Conservation (phyloP, 1,140 invertebrate genomes). For the Lasaia peninsularis region DNA sequence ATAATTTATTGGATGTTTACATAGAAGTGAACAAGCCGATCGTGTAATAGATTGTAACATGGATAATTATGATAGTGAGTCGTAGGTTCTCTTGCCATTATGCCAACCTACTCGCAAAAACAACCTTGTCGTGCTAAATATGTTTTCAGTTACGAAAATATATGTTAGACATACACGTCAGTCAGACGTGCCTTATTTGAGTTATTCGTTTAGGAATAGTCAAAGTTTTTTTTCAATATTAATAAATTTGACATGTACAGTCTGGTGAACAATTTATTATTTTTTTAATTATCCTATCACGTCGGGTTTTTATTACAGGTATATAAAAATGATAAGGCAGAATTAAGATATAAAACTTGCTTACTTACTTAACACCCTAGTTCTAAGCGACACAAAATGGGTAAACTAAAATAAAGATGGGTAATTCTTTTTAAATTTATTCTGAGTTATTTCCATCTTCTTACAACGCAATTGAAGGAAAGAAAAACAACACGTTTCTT, state of each 20-base stretch:
- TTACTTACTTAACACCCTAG: too few species aligned
- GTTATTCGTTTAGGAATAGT: background rate
- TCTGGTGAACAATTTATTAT: too few species aligned
- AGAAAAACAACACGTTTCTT: too few species aligned
- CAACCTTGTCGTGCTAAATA: slow-evolving; percentile 20
- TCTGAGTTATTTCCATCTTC: too few species aligned
- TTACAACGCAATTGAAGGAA: too few species aligned
- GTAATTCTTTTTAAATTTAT: too few species aligned
- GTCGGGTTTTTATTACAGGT: too few species aligned
- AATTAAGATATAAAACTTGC: too few species aligned
- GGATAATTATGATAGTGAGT: slow-evolving; percentile 11
- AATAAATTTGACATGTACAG: background rate
- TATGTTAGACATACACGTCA: slow-evolving; percentile 4
- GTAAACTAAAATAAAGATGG: too few species aligned
- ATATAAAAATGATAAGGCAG: too few species aligned
- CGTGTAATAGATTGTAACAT: slow-evolving; percentile 12
- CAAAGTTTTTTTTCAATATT: background rate
- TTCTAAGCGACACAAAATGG: too few species aligned
- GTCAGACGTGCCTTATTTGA: background rate
- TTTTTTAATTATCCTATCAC: too few species aligned
- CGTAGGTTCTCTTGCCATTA: slow-evolving; percentile 21
- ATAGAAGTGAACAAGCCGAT: slow-evolving; percentile 9
- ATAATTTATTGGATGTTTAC: background rate
- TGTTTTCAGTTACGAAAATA: slow-evolving; percentile 16
- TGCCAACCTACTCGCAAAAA: slow-evolving; percentile 12